Evolutionary conservation across 1,140 invertebrate species (phyloP).

Genomic region (Sarcophaga peregrina): DNA sequence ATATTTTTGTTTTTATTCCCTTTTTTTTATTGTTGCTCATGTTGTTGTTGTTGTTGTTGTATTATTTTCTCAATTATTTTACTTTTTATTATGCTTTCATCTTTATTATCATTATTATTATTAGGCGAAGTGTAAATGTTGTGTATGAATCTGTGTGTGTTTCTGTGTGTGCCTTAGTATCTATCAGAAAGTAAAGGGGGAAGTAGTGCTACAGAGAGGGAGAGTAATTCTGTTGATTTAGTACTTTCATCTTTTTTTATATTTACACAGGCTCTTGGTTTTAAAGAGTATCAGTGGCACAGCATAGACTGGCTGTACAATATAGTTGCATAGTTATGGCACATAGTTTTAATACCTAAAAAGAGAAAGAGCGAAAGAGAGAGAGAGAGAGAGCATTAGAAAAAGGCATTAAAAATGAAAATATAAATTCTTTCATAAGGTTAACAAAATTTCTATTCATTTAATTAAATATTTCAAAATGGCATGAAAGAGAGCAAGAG

Average conservation of each 20-base stretch:
- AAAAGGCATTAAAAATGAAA: neutral
- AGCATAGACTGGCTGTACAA: too few species aligned
- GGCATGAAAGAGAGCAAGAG: neutral
- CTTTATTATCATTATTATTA: too few species aligned
- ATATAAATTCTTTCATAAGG: constrained; percentile 36
- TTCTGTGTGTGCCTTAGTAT: too few species aligned
- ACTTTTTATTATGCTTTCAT: too few species aligned
- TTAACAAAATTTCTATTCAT: constrained; percentile 27
- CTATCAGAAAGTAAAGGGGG: too few species aligned
- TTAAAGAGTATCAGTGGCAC: neutral
- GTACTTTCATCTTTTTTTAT: neutral
- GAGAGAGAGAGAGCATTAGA: neutral
- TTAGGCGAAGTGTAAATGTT: too few species aligned
- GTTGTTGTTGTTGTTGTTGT: too few species aligned
- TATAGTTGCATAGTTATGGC: neutral
- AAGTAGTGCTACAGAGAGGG: too few species aligned
- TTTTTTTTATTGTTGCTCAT: constrained; percentile 28
- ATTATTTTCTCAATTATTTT: too few species aligned
- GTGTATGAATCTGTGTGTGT: too few species aligned
- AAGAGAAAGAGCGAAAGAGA: neutral
- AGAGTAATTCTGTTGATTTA: too few species aligned
- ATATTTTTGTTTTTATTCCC: neutral
- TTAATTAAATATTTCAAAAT: constrained; percentile 34
- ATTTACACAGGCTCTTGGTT: neutral
- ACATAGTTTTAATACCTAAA: neutral